Conservation (phyloP, 2,888 invertebrate species). For the Parnassius glacialis region DNA sequence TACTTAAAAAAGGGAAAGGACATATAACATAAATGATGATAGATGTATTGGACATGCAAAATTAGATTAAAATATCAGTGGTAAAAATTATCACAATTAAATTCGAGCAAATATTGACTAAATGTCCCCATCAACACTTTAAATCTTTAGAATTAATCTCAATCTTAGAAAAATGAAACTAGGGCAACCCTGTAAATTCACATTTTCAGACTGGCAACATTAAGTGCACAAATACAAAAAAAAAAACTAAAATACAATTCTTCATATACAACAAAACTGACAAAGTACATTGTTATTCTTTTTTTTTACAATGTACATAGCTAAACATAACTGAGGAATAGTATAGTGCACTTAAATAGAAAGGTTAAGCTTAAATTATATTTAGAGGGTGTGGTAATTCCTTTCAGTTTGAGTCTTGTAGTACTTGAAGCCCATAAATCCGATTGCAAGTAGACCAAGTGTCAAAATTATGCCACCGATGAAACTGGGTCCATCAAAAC, state of each 20-base stretch:
- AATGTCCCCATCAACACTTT: slow-evolving; percentile 32
- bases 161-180: slow-evolving; percentile 20
- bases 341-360: slow-evolving; percentile 61
- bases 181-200: slow-evolving; percentile 30
- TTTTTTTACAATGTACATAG: slow-evolving; percentile 28
- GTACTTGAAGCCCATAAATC: slow-evolving; percentile 91
- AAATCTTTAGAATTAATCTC: slow-evolving; percentile 21
- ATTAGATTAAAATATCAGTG: slow-evolving; percentile 34
- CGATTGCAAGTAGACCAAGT: slow-evolving; percentile 88
- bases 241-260: slow-evolving; percentile 28
- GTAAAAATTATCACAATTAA: slow-evolving; percentile 34
- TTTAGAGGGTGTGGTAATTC: slow-evolving; percentile 94
- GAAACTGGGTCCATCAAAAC: slow-evolving; percentile 89
- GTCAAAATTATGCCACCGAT: slow-evolving; percentile 93
- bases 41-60: slow-evolving; percentile 37
- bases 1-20: too few relatives aligned
- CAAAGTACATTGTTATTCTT: slow-evolving; percentile 14
- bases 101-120: slow-evolving; percentile 31
- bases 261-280: slow-evolving; percentile 22
- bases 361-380: slow-evolving; percentile 36
- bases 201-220: slow-evolving; percentile 15
- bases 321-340: slow-evolving; percentile 31
- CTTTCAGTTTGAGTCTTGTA: slow-evolving; percentile 92
- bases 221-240: slow-evolving; percentile 35
- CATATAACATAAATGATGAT: slow-evolving; percentile 12